Conservation (phyloP, 35 echinoderm and acorn worm genomes). For the Amphiura filiformis region DNA sequence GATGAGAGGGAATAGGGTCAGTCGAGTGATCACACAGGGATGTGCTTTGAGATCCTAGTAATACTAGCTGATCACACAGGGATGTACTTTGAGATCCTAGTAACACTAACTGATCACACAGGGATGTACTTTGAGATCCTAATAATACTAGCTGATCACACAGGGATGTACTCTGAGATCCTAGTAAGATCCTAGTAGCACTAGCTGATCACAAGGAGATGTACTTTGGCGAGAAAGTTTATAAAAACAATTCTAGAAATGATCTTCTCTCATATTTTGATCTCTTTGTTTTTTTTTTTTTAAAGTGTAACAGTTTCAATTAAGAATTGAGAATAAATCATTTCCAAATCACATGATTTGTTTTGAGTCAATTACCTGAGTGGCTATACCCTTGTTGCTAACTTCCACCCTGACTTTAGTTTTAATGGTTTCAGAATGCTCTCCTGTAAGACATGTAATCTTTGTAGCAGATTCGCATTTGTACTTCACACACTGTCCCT, state of each 20-base stretch:
- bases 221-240: too few relatives aligned
- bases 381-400: slow-evolving; percentile 61
- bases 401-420: slow-evolving; percentile 86
- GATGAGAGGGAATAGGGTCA: too few relatives aligned
- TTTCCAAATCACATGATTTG: neutral
- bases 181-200: too few relatives aligned
- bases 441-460: slow-evolving; percentile 71
- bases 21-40: too few relatives aligned
- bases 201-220: too few relatives aligned
- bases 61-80: too few relatives aligned
- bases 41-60: too few relatives aligned
- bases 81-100: too few relatives aligned
- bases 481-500: slow-evolving; percentile 62
- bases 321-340: neutral
- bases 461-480: slow-evolving; percentile 50
- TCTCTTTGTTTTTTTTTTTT: neutral
- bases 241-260: neutral
- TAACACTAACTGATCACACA: too few relatives aligned
- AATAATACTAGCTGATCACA: too few relatives aligned
- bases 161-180: too few relatives aligned
- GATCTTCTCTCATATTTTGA: neutral
- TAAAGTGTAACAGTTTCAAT: neutral
- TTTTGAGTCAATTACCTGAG: slow-evolving; percentile 49
- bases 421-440: slow-evolving; percentile 49
- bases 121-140: too few relatives aligned